Percentiles rank a stretch among this genome's conserved stretches.
Conservation (phyloP, 2,888 invertebrate species). For the Seladonia tumulorum region DNA sequence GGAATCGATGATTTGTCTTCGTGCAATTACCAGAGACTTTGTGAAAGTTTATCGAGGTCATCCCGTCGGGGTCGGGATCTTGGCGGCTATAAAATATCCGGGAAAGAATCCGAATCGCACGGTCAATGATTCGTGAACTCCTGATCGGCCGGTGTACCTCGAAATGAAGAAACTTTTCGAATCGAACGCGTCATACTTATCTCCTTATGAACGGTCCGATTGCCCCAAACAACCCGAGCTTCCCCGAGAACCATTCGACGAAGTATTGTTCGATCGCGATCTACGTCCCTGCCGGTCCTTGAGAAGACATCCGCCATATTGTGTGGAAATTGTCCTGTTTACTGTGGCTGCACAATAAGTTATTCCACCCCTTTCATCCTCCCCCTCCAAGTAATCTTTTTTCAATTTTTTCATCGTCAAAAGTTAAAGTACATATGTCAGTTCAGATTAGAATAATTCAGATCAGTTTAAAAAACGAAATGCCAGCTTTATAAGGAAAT, state of each 20-base stretch:
- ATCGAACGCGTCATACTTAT: slow-evolving; percentile 61
- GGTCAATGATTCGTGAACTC: slow-evolving; percentile 69
- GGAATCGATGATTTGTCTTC: slow-evolving; percentile 9
- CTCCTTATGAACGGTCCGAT: slow-evolving; percentile 53
- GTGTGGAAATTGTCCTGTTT: neutral
- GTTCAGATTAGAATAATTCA: neutral
- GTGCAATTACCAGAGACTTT: neutral
- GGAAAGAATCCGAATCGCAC: slow-evolving; percentile 50
- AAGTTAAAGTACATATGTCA: neutral
- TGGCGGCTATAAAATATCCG: slow-evolving; percentile 53
- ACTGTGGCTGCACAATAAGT: neutral
- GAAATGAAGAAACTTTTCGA: slow-evolving; percentile 66
- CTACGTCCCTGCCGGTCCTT: neutral
- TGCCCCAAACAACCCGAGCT: slow-evolving; percentile 51
- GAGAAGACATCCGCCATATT: neutral
- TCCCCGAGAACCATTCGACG: slow-evolving; percentile 39
- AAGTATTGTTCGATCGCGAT: slow-evolving; percentile 32
- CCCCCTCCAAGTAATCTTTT: neutral
- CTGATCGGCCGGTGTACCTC: slow-evolving; percentile 52
- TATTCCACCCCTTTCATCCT: neutral
- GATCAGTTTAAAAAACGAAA: neutral
- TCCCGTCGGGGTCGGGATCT: slow-evolving; percentile 24
- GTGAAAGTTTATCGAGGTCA: slow-evolving; percentile 45
- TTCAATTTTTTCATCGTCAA: neutral
- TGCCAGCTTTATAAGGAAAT: neutral